These are phyloP conservation scores for Gymnogyps californianus DNA, from an alignment of 2,113 vertebrate genomes.

Conservation along the genomic window DNA sequence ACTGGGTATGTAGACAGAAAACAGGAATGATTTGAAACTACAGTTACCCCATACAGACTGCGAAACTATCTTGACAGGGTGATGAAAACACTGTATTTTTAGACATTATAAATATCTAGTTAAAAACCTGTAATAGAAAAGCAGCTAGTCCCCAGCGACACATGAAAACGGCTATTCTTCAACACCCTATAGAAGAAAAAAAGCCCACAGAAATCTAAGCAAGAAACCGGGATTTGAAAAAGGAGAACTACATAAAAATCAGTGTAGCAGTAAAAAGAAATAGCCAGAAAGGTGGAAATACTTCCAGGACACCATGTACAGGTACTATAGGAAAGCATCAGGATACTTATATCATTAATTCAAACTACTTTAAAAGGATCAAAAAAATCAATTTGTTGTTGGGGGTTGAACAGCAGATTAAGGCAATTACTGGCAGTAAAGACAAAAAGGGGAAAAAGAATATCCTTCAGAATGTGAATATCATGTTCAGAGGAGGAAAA, in stretches of 20 bases:
- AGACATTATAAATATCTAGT: background rate
- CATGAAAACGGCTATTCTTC: background rate
- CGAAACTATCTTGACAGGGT: conserved; percentile 10
- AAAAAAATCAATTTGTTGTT: background rate
- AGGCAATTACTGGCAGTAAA: background rate
- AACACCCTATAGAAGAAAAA: background rate
- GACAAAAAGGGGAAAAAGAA: background rate
- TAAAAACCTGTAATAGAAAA: conserved; percentile 5
- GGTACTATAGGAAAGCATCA: background rate
- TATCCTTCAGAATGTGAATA: background rate
- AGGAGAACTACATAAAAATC: background rate
- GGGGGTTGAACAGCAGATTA: background rate
- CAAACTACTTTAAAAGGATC: background rate
- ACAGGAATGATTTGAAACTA: background rate
- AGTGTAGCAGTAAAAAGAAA: background rate
- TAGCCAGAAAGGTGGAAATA: background rate
- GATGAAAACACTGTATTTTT: conserved; percentile 15
- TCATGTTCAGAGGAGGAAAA: background rate
- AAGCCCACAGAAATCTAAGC: background rate
- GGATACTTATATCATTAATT: background rate
- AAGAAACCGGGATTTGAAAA: background rate
- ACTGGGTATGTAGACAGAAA: background rate
- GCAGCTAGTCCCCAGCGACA: background rate
- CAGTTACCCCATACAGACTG: background rate
- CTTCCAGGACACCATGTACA: background rate